Percentiles rank a stretch among this genome's conserved stretches.
These are phyloP conservation scores for Pycnonotus jocosus DNA, from an alignment of 2,113 vertebrate genomes.

Conservation along the genomic window DNA sequence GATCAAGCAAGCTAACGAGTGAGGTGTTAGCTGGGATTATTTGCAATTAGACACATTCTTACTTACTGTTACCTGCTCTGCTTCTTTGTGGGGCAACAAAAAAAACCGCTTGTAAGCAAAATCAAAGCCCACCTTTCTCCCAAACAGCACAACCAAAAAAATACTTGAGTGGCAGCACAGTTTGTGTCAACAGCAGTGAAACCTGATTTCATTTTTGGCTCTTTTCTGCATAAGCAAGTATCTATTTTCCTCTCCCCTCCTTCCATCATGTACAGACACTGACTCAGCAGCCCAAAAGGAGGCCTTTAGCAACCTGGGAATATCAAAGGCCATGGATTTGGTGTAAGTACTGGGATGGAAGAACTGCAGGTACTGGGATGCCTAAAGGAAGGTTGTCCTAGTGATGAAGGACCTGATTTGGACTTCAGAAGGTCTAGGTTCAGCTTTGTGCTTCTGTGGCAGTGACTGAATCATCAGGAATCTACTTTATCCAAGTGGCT, in stretches of 20 bases:
- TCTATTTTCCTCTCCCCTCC: background rate
- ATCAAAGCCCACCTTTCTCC: background rate
- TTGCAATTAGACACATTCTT: constrained; percentile 14
- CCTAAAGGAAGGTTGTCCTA: background rate
- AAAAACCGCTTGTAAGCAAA: background rate
- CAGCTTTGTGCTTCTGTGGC: background rate
- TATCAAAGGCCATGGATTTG: background rate
- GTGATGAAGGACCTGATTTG: background rate
- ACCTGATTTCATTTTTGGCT: background rate
- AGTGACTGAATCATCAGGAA: background rate
- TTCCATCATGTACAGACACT: background rate
- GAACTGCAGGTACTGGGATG: background rate
- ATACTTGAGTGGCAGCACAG: background rate
- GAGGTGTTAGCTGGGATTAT: background rate
- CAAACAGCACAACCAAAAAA: background rate
- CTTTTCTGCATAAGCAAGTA: background rate
- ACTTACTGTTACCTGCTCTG: background rate
- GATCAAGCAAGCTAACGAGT: background rate
- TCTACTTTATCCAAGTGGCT: background rate
- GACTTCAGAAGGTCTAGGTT: constrained; percentile 8
- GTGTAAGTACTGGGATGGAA: background rate
- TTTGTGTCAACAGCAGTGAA: background rate
- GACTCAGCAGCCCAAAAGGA: constrained; percentile 6
- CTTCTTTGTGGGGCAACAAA: background rate
- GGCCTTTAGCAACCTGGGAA: background rate